Base-by-base conservation (phyloP, 2,888 invertebrate genomes). In the Trichogramma evanescens region DNA sequence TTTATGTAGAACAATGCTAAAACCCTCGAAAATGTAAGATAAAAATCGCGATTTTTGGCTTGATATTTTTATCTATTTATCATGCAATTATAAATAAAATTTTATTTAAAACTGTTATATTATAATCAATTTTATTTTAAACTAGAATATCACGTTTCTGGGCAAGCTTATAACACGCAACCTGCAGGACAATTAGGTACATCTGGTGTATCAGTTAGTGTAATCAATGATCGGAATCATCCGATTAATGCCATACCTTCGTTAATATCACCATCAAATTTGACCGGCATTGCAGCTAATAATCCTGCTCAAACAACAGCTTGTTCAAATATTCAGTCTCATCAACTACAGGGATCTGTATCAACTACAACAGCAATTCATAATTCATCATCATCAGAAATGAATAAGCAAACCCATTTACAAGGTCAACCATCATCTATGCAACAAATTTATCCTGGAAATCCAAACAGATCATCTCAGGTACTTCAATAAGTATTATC, bases 141-240 rank as follows among this genome's bases (percentile, higher is more conserved):
- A 69, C 71, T 73, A 66, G 77, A 77, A 59, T 77, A 74, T 73
- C 77, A 77, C 73, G 76, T 75, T 68, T 71, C 74, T 65, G 74
- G 74, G 68, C 75, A 73, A 68, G 77, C 72, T 68, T 77, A 74
- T 73, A 73, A 72, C 64, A 73, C 72, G 71, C 77, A 77, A 69
- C 73, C 73, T 71, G 75, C 76, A 65, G 73, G 74, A 69, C 77
- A 76, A 69, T 76, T 76, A 71, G 77, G 74, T 52, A 76, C 75
- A 61, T 75, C 74, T 59, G 75, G 74, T 65, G 71, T 70, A 66
- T 73, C 70, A 63, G 71, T 76, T 70, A 75, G 74, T 66, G 74
- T 76, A 64, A 72, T 73, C 41, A 73, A 75, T 48, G 73, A 72
- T 48, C 73, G 77, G 70, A 74, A 74, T 61, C 75, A 75, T 63